A percentile compares a stretch with the other conserved stretches of the same genome.
phyloP scores from a whole-genome alignment of 1,140 invertebrate genomes.

The Microplitis mediator region DNA sequence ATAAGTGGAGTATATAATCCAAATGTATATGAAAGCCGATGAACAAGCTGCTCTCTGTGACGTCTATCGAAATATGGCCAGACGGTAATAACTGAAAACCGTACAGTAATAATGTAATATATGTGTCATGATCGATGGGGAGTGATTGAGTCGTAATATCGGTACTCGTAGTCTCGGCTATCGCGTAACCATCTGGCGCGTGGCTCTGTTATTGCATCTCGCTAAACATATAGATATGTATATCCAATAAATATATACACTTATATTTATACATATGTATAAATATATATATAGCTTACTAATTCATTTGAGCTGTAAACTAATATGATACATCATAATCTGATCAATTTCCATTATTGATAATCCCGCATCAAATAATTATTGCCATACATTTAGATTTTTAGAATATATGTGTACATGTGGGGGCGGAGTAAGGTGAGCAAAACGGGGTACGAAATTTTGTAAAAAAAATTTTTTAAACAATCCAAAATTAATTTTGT shows the following conservation, averaged over 20 bases:
- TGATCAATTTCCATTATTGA: slow-evolving; percentile 39
- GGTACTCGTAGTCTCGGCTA: slow-evolving; percentile 30
- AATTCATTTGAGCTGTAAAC: slow-evolving; percentile 44
- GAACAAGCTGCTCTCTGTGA: background rate
- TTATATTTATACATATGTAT: no score
- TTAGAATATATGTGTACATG: background rate
- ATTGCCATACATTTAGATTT: background rate
- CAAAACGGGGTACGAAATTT: no score
- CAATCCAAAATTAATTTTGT: no score
- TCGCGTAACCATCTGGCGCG: slow-evolving; percentile 31
- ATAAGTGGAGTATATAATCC: slow-evolving; percentile 1
- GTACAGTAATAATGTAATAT: slow-evolving; percentile 53
- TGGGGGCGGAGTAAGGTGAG: no score
- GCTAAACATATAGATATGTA: slow-evolving; percentile 41
- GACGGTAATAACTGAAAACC: slow-evolving; percentile 38
- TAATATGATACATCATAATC: slow-evolving; percentile 39
- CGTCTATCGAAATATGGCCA: slow-evolving; percentile 11
- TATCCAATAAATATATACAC: no score
- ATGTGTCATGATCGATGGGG: slow-evolving; percentile 52
- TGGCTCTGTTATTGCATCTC: slow-evolving; percentile 46
- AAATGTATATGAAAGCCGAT: slow-evolving; percentile 23
- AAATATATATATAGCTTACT: slow-evolving; percentile 31
- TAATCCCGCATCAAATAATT: slow-evolving; percentile 7
- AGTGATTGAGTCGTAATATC: slow-evolving; percentile 58
- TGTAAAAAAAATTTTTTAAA: no score